These are phyloP conservation scores for Microctenopoma lineatum DNA, from an alignment of 2,797 vertebrate species.

Conservation along the genomic window DNA sequence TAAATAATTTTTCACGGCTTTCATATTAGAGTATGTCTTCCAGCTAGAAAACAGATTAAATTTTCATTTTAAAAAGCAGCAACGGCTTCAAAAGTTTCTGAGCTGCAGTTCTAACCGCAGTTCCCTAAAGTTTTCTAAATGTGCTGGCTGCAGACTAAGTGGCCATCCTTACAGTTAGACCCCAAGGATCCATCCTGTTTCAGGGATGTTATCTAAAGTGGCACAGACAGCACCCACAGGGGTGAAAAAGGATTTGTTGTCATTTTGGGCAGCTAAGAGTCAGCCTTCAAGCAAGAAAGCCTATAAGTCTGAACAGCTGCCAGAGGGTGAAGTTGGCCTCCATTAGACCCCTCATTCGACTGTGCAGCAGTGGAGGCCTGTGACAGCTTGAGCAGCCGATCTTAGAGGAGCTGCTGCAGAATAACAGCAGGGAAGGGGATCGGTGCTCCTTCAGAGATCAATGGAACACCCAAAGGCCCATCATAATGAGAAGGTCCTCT, in stretches of 20 bases:
- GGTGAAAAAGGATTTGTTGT: slow-evolving; percentile 42
- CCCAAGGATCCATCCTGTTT: slow-evolving; percentile 37
- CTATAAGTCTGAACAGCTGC: slow-evolving; percentile 45
- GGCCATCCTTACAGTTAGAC: slow-evolving; percentile 46
- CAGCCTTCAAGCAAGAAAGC: slow-evolving; percentile 45
- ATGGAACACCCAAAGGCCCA: slow-evolving; percentile 49
- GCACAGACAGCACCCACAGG: slow-evolving; percentile 45
- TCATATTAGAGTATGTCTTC: slow-evolving; percentile 34
- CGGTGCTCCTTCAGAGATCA: slow-evolving; percentile 45
- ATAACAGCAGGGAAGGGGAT: slow-evolving; percentile 37
- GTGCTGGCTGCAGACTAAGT: slow-evolving; percentile 30
- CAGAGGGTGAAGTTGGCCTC: slow-evolving; percentile 50
- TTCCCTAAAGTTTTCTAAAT: slow-evolving; percentile 24
- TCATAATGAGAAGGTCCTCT: slow-evolving; percentile 37
- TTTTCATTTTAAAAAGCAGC: slow-evolving; percentile 36
- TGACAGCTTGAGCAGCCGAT: slow-evolving; percentile 46
- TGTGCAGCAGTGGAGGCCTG: slow-evolving; percentile 16
- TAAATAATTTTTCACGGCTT: slow-evolving; percentile 47
- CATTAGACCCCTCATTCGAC: slow-evolving; percentile 29
- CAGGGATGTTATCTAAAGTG: slow-evolving; percentile 55
- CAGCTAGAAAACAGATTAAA: slow-evolving; percentile 27
- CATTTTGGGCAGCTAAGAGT: slow-evolving; percentile 52
- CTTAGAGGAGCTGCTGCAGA: slow-evolving; percentile 17
- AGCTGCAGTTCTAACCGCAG: slow-evolving; percentile 12
- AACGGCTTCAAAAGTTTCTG: slow-evolving; percentile 31